Evolutionary conservation across 1,140 invertebrate species (phyloP).

Genomic region (Schlechtendalia chinensis): DNA sequence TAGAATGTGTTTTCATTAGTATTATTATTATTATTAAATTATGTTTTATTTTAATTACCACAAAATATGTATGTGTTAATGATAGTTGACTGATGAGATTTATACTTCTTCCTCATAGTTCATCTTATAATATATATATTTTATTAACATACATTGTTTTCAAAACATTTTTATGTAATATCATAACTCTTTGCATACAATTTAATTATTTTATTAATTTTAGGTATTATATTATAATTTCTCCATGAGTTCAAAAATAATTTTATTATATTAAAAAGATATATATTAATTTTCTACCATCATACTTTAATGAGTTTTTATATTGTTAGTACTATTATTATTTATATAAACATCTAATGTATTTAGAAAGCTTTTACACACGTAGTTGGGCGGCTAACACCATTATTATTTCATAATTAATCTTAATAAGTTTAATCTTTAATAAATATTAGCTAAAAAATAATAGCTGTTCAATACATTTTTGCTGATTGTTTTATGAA

Average conservation of each 20-base stretch:
- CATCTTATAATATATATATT: not conserved
- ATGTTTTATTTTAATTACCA: constrained; percentile 2
- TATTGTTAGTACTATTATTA: constrained; percentile 10
- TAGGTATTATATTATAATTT: too few species aligned
- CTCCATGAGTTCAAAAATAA: not conserved
- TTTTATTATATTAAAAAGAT: not conserved
- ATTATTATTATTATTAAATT: not conserved
- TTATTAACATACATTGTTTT: not conserved
- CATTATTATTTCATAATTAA: constrained; percentile 9
- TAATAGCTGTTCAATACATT: not conserved
- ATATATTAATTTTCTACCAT: constrained; percentile 21
- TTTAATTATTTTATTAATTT: not conserved
- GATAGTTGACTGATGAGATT: constrained; percentile 25
- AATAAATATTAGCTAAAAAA: not conserved
- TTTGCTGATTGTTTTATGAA: constrained; percentile 5
- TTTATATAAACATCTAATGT: constrained; percentile 36
- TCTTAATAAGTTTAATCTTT: too few species aligned
- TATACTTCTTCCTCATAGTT: not conserved
- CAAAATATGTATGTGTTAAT: not conserved
- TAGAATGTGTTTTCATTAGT: not conserved
- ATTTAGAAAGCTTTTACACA: constrained; percentile 43
- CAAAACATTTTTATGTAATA: not conserved
- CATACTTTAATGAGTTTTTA: constrained; percentile 17
- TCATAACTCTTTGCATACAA: too few species aligned
- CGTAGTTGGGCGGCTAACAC: constrained; percentile 37